These are phyloP conservation scores for Actenoides hombroni DNA, from an alignment of 2,113 vertebrate genomes.

Conservation along the genomic window DNA sequence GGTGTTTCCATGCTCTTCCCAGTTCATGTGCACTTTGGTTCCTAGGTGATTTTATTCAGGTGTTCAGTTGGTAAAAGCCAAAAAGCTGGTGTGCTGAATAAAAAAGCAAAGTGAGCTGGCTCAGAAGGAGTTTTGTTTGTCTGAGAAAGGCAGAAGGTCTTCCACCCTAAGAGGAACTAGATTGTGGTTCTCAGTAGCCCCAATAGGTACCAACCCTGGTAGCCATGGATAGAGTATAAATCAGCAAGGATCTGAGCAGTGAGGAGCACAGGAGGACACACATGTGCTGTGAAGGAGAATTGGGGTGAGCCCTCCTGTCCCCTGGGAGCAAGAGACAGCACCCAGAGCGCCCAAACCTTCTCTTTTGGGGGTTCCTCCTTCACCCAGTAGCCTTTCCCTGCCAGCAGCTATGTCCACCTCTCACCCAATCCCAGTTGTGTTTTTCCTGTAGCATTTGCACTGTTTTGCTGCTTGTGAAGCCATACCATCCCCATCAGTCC, in stretches of 20 bases:
- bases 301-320: neutral
- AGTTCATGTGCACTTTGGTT: neutral
- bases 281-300: fast-evolving
- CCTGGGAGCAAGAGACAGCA: neutral
- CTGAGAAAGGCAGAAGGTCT: neutral
- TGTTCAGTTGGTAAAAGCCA: fast-evolving
- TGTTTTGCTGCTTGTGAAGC: neutral
- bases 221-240: neutral
- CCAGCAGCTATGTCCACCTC: neutral
- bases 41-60: neutral
- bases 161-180: neutral
- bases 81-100: neutral
- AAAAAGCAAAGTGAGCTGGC: neutral
- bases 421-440: neutral
- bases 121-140: neutral
- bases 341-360: neutral
- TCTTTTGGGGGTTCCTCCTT: neutral
- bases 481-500: fast-evolving
- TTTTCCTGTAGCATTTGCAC: neutral
- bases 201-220: neutral
- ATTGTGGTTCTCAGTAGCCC: neutral
- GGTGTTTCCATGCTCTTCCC: neutral
- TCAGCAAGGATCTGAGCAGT: neutral
- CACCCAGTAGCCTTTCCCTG: neutral
- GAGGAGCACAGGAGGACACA: neutral